phyloP scores from a whole-genome alignment of 2,797 vertebrate genomes.

The Pseudopleuronectes americanus region DNA sequence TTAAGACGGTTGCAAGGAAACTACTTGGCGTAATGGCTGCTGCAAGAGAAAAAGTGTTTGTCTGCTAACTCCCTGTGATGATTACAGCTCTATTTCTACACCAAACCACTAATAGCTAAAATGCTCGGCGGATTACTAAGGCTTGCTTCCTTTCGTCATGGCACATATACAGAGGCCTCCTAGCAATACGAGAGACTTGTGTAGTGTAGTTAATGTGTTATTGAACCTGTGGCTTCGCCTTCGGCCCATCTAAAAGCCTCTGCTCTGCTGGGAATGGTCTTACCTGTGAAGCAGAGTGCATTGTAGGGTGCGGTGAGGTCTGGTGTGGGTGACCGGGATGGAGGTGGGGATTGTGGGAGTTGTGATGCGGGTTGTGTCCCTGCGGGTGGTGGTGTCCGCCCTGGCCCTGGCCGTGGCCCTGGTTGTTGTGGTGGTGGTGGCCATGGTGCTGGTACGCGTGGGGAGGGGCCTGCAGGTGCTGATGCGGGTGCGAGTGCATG shows the following conservation, averaged over 20 bases:
- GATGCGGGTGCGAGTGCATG: constrained; percentile 93
- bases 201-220: constrained; percentile 58
- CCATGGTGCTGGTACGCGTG: constrained; percentile 92
- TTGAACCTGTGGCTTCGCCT: constrained; percentile 55
- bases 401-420: constrained; percentile 89
- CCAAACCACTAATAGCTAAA: constrained; percentile 65
- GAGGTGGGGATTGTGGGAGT: constrained; percentile 92
- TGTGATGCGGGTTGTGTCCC: constrained; percentile 93
- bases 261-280: constrained; percentile 27
- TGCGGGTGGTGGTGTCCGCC: constrained; percentile 90
- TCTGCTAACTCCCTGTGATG: constrained; percentile 47
- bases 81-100: constrained; percentile 46
- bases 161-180: constrained; percentile 16
- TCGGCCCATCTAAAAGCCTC: constrained; percentile 43
- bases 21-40: constrained; percentile 52
- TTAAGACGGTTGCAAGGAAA: constrained; percentile 63
- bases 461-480: constrained; percentile 92
- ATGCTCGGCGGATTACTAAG: constrained; percentile 44
- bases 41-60: constrained; percentile 49
- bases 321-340: constrained; percentile 93
- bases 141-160: constrained; percentile 44
- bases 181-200: constrained; percentile 46
- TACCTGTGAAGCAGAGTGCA: constrained; percentile 97
- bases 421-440: constrained; percentile 83
- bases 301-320: constrained; percentile 92